phyloP scores from a whole-genome alignment of 2,888 invertebrate genomes.

The Chaetogeoica ovagalla region DNA sequence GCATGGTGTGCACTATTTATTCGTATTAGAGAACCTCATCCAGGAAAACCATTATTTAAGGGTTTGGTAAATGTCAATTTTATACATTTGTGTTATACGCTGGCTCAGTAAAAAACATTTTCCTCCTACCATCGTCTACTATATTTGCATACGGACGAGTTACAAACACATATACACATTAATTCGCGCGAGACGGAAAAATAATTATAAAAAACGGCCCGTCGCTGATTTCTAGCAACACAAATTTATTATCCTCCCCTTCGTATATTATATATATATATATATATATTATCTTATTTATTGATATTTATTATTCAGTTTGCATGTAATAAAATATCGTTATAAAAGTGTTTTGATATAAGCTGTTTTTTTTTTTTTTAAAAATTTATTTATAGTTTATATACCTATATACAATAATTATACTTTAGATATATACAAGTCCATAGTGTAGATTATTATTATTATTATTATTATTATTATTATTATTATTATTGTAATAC shows the following conservation, averaged over 20 bases:
- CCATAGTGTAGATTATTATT: too few species aligned
- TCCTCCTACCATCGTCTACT: not conserved
- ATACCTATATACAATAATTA: too few species aligned
- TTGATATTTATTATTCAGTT: not conserved
- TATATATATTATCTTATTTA: not conserved
- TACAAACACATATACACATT: not conserved
- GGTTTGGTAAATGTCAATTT: not conserved
- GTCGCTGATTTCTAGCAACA: constrained; percentile 12
- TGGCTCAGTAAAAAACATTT: constrained; percentile 9
- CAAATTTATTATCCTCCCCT: not conserved
- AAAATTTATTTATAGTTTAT: too few species aligned
- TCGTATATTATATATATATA: not conserved
- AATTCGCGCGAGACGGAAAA: constrained; percentile 19
- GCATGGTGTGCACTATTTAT: too few species aligned
- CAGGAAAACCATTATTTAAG: not conserved
- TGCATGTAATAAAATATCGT: not conserved
- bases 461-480: too few species aligned
- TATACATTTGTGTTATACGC: constrained; percentile 7
- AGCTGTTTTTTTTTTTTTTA: too few species aligned
- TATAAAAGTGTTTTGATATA: not conserved
- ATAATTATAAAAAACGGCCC: constrained; percentile 18
- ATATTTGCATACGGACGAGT: not conserved
- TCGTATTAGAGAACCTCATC: not conserved
- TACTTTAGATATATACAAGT: too few species aligned
- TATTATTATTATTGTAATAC: too few species aligned